Percentiles rank a stretch among this genome's conserved stretches.
These are phyloP conservation scores for Dufourea novaeangliae DNA, from an alignment of 1,140 invertebrate species.

Conservation along the genomic window DNA sequence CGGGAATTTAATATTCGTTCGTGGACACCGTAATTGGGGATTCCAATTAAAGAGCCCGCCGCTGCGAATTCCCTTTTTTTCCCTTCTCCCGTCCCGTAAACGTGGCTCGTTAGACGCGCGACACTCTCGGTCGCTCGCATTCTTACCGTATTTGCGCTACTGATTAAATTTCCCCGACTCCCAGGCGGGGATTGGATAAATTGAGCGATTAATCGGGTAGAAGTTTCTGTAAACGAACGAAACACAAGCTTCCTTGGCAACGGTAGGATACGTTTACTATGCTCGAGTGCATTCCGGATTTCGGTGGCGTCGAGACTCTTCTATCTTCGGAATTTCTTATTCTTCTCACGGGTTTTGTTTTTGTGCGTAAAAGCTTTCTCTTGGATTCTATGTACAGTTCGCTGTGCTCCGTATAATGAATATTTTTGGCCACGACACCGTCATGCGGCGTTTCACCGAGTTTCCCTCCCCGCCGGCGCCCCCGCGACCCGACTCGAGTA, in stretches of 20 bases:
- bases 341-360: neutral
- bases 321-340: neutral
- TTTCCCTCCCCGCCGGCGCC: neutral
- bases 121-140: neutral
- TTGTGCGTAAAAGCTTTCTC: constrained; percentile 12
- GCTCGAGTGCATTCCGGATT: neutral
- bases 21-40: neutral
- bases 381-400: neutral
- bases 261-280: neutral
- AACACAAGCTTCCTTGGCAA: no score
- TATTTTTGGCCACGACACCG: constrained; percentile 35
- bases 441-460: constrained; percentile 12
- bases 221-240: no score
- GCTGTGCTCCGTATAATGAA: constrained; percentile 16
- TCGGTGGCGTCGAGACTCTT: neutral
- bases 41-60: constrained; percentile 18
- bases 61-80: neutral
- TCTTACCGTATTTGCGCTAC: neutral
- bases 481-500: neutral
- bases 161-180: constrained; percentile 20
- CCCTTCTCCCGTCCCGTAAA: no score
- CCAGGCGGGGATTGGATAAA: neutral
- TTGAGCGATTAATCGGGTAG: neutral
- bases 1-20: constrained; percentile 9
- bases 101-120: neutral